Base-by-base conservation (phyloP, 2,113 vertebrate species). In the Crypturellus undulatus region DNA sequence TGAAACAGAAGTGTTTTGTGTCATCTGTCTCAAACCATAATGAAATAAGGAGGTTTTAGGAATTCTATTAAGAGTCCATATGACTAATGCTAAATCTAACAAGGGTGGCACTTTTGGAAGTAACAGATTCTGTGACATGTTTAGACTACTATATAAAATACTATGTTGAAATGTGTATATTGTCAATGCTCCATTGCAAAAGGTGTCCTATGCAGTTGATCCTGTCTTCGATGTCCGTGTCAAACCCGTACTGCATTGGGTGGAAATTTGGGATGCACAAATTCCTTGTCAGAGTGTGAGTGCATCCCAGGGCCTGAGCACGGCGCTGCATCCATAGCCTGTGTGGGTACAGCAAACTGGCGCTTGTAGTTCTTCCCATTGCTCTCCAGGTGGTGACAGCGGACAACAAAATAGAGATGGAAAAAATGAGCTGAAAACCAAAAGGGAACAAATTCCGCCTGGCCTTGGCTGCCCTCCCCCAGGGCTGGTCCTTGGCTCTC, bases 311-410 rank as follows among this genome's bases (percentile, higher is more conserved):
- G 32, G 21, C 1, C 9, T 20, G 45, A 1, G 21, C 14, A 14
- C 20, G 3, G 0, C 5, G 40, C 1, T 7, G 34, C 64, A 64
- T 73, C 34, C 38, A 30, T 7, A 4, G 12, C 2, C 1, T 14
- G 16, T 54, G 24, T 3, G 7, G 67, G 40, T 42, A 13, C 4
- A 25, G 40, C 16, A 26, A 6, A 22, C 12, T 2, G 28, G 0
- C 3, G 45, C 87, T 30, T 92, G 93, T 38, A 95, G 90, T 96
- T 25, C 94, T 71, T 26, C 43, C 1, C 0, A 1, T 15, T 21
- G 25, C 54, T 79, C 96, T 94, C 52, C 96, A 95, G 95, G 3
- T 92, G 96, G 94, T 56, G 95, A 19, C 91, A 28, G 6, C 52
- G 83, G 88, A 94, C 95, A 96, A 93, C 51, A 42, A 28, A 72